Base-by-base conservation (phyloP, 2,888 invertebrate genomes). In the Sminthurinus aureus region DNA sequence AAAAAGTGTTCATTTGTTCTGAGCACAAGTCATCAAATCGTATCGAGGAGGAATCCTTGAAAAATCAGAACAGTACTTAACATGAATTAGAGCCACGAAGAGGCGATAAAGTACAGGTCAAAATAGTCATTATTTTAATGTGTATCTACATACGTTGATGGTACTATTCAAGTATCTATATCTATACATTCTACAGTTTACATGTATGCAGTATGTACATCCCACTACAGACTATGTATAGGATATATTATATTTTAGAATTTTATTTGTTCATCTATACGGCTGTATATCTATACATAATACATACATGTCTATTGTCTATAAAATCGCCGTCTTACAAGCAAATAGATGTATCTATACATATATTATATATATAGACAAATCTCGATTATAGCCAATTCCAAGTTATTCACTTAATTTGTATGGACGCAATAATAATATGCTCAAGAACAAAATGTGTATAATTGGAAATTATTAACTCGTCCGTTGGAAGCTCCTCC, bases 81-180 rank as follows among this genome's bases (percentile, higher is more conserved):
- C 38, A 26, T 74, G 81, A 74, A 74, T 74, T 74, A 64, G 81
- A 74, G 13, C 74, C 74, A 81, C 81, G 74, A 74, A 74, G 22
- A 74, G 26, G 18, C 74, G 50, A 81, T 74, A 74, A 74, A 74
- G 52, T n/a, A 13, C 38, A 58, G 80, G 81, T 81, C 81, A 81
- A 81, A 81, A 81, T 81, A 66, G 64, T 74, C 74, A 81, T 81
- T 81, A 81, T 64, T 74, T 81, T 74, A 58, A 74, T 81, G 75
- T 58, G 9, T 74, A 64, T 81, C 71, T 24, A 51, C 80, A 22
- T 78, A 78, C 22, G 18, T 26, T 12, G 12, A n/a, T 71, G 6
- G 22, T 71, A 71, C 20, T 71, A 38, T 1, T 38, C 38, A 38
- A 38, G 38, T n/a, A n/a, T n/a, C n/a, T n/a, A 38, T 6, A 6